A percentile compares a stretch with the other conserved stretches of the same genome.
Evolutionary conservation across 1,140 invertebrate species (phyloP).

Genomic region (Heterodera schachtii): DNA sequence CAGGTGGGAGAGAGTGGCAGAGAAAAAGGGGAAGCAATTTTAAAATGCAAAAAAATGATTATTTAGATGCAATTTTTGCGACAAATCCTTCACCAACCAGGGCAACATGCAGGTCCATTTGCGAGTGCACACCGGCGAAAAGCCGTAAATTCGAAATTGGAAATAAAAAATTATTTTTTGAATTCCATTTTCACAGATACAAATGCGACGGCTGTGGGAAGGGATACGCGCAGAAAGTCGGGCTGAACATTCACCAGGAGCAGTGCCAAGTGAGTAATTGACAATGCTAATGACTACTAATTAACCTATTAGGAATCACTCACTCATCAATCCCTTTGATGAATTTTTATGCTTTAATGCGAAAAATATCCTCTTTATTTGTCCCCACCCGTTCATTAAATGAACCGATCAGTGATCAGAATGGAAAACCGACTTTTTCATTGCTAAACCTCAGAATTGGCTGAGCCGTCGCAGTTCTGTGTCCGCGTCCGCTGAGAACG

Average conservation of each 20-base stretch:
- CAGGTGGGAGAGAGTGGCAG: slow-evolving; percentile 35
- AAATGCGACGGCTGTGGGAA: slow-evolving; percentile 58
- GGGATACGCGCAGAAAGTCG: slow-evolving; percentile 63
- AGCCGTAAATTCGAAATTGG: slow-evolving; percentile 70
- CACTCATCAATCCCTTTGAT: too few relatives aligned
- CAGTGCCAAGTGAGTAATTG: slow-evolving; percentile 51
- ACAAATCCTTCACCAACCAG: slow-evolving; percentile 70
- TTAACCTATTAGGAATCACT: neutral
- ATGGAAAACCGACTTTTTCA: neutral
- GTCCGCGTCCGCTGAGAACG: neutral
- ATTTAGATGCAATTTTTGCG: slow-evolving; percentile 68
- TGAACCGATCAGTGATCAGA: too few relatives aligned
- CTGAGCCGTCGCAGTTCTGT: neutral
- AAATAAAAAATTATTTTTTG: too few relatives aligned
- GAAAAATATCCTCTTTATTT: too few relatives aligned
- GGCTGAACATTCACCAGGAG: slow-evolving; percentile 63
- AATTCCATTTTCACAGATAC: slow-evolving; percentile 38
- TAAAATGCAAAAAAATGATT: neutral
- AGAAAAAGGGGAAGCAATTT: slow-evolving; percentile 14
- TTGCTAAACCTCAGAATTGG: neutral
- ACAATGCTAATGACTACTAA: neutral
- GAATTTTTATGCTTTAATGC: too few relatives aligned
- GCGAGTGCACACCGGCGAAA: slow-evolving; percentile 82
- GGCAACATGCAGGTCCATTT: slow-evolving; percentile 73
- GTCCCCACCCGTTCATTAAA: too few relatives aligned